Evolutionary conservation across 30 jellyfish, hydroid and myxozoan species (phyloP).

Genomic region (Turritopsis dohrnii): DNA sequence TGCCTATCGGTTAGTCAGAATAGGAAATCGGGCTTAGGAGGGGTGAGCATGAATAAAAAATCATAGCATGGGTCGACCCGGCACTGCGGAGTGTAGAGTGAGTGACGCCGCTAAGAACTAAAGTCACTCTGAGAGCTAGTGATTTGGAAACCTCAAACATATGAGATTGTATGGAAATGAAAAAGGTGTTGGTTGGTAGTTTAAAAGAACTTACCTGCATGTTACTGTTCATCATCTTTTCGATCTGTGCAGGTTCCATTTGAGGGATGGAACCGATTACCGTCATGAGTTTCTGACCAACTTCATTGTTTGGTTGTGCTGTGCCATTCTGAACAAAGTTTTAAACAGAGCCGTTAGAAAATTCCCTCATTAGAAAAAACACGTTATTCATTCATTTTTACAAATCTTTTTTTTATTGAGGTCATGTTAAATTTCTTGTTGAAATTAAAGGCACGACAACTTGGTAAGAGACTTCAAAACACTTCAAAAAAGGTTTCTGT

Average conservation of each 20-base stretch:
- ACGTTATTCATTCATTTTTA: too few species aligned
- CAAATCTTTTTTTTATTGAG: too few species aligned
- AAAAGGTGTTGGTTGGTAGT: neutral
- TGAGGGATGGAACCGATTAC: conserved; percentile 86
- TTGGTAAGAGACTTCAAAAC: too few species aligned
- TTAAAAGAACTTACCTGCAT: conserved; percentile 67
- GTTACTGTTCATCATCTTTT: conserved; percentile 71
- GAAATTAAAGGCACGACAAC: too few species aligned
- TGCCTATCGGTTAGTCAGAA: too few species aligned
- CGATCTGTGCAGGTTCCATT: conserved; percentile 87
- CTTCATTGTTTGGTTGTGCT: conserved; percentile 62
- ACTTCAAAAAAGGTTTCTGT: too few species aligned
- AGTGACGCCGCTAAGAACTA: too few species aligned
- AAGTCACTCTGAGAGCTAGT: neutral
- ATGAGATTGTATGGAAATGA: neutral
- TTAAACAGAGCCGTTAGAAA: neutral
- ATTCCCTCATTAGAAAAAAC: neutral
- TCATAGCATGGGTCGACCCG: too few species aligned
- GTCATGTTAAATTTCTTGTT: neutral
- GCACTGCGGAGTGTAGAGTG: too few species aligned
- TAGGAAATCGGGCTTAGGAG: too few species aligned
- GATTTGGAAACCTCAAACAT: neutral
- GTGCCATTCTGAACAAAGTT: conserved; percentile 51
- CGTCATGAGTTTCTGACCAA: conserved; percentile 79
- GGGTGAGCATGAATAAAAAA: too few species aligned